These are phyloP conservation scores for Pluvialis apricaria DNA, from an alignment of 2,113 vertebrate genomes.

Conservation along the genomic window DNA sequence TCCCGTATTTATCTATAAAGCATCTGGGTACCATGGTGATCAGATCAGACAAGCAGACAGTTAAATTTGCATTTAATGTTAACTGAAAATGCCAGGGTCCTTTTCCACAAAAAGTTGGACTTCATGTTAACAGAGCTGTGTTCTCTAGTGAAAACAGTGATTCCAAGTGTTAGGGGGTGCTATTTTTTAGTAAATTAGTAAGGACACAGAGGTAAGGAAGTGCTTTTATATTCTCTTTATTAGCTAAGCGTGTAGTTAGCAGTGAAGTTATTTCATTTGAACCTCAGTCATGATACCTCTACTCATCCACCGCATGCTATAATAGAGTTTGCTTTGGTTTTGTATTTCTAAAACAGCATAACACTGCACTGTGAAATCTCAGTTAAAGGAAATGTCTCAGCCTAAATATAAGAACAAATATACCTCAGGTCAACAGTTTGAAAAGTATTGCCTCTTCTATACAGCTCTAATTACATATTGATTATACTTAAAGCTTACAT, in stretches of 20 bases:
- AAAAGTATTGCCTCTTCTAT: not conserved
- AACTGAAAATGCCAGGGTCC: not conserved
- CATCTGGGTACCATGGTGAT: slow-evolving; percentile 27
- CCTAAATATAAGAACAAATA: not conserved
- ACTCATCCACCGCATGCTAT: not conserved
- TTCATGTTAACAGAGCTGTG: not conserved
- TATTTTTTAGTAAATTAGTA: not conserved
- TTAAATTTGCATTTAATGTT: not conserved
- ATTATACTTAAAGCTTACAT: not conserved
- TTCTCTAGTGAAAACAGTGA: not conserved
- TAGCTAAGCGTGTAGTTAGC: not conserved
- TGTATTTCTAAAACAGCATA: not conserved
- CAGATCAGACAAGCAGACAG: not conserved
- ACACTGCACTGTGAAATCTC: not conserved
- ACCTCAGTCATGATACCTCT: not conserved
- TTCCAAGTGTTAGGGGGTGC: not conserved
- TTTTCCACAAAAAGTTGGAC: not conserved
- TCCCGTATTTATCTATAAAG: slow-evolving; percentile 10
- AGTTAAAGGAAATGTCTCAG: not conserved
- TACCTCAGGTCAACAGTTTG: not conserved
- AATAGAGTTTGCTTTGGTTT: not conserved
- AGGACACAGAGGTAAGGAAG: not conserved
- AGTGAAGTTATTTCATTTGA: not conserved
- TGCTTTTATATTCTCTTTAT: not conserved
- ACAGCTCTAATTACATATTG: not conserved